These are phyloP conservation scores for Petromus typicus DNA, from an alignment of 2,113 vertebrate genomes.

Conservation along the genomic window DNA sequence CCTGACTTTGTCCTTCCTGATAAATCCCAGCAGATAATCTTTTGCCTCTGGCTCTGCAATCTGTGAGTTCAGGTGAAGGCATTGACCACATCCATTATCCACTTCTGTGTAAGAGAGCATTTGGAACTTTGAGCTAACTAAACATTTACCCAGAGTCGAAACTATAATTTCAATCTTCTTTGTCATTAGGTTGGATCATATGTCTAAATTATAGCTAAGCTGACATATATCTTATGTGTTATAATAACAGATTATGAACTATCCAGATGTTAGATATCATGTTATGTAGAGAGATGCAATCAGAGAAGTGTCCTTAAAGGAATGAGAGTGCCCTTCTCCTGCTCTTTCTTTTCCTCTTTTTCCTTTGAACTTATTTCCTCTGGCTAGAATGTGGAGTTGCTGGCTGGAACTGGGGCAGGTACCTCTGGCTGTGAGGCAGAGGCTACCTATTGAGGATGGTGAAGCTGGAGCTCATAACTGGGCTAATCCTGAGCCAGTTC, in stretches of 20 bases:
- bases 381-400: background rate
- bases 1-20: background rate
- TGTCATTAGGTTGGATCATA: background rate
- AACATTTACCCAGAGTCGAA: background rate
- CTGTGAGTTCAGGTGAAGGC: background rate
- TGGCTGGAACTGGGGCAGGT: background rate
- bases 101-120: background rate
- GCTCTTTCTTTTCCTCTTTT: background rate
- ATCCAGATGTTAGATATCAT: background rate
- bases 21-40: background rate
- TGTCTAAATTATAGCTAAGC: constrained; percentile 1
- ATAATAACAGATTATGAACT: background rate
- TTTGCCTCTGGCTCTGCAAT: constrained; percentile 6
- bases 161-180: background rate
- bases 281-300: background rate
- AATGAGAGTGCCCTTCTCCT: background rate
- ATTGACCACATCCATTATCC: background rate
- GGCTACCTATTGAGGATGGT: background rate
- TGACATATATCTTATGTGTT: background rate
- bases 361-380: background rate
- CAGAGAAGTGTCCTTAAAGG: background rate
- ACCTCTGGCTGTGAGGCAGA: background rate
- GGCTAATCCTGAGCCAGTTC: background rate
- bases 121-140: background rate
- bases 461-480: background rate